Evolutionary conservation across 2,888 invertebrate species (phyloP), one percentile per base, ranked within the genome.

Genomic region (Azorinus chamasolen): DNA sequence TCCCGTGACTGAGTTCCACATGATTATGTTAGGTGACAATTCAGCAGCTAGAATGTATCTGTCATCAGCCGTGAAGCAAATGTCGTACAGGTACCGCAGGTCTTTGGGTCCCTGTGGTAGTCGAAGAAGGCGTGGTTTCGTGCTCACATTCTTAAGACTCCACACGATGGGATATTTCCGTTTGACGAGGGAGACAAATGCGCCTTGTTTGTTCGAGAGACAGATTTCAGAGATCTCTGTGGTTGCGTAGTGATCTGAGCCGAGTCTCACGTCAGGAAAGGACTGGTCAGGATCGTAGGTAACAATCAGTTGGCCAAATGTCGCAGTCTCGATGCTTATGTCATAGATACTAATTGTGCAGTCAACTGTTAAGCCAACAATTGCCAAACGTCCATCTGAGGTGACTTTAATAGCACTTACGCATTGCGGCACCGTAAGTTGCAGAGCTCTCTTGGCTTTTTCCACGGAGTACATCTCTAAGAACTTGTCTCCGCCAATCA

Each of bases 291-390:
- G 73, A 46, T 76, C 65, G 45, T 79, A 82, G 1, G 70, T 73
- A 6, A 75, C 70, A 8, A 76, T 54, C 59, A 79, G 70, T 25
- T 78, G 68, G 12, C 81, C 81, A 55, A 81, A 81, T n/a, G 81
- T 81, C 10, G 48, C 45, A 12, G 81, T 74, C 12, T 51, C 41
- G 1, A 54, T 55, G 39, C 68, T 62, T 0, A 78, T 61, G 39
- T 82, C 79, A 57, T 70, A 72, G 27, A 85, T 64, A 46, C 79
- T 84, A 58, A 89, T 86, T 18, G 72, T 61, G 59, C 89, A 88
- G 63, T 84, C 85, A 10, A 80, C 71, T 14, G 76, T 77, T 46
- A 84, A 76, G 27, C 88, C 89, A 18, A 87, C 74, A 43, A 85
- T 86, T 18, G 77, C 83, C 8, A 72, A 27, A 14, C 73, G 64